These are phyloP conservation scores for Nyctibius bracteatus DNA, from an alignment of 2,113 vertebrate species.

Conservation along the genomic window DNA sequence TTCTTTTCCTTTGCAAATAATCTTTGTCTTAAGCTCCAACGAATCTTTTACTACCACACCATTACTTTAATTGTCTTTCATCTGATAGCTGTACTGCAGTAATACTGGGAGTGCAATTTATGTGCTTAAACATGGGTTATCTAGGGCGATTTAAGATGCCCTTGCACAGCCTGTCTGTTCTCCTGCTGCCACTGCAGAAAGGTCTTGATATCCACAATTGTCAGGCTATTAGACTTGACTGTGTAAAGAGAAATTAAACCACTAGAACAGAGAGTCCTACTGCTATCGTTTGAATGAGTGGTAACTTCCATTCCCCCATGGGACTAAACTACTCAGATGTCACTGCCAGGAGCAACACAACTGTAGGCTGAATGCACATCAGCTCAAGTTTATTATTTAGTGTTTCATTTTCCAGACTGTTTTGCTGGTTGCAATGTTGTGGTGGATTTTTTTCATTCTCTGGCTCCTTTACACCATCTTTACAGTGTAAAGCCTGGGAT, in stretches of 20 bases:
- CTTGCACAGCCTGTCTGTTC: neutral
- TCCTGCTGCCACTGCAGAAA: neutral
- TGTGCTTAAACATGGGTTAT: neutral
- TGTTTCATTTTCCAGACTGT: neutral
- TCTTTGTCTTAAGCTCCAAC: neutral
- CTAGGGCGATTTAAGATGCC: neutral
- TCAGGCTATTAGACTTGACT: neutral
- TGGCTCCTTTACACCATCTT: neutral
- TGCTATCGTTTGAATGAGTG: neutral
- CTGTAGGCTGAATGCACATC: neutral
- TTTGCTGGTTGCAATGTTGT: neutral
- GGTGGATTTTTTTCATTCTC: neutral
- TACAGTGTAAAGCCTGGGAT: neutral
- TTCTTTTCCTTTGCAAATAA: neutral
- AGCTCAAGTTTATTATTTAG: neutral
- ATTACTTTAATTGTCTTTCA: neutral
- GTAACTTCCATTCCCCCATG: neutral
- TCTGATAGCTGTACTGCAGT: neutral
- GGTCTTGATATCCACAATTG: accelerated
- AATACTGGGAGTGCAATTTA: neutral
- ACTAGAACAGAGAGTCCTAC: neutral
- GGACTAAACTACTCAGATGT: neutral
- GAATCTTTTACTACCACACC: neutral
- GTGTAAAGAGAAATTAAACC: neutral
- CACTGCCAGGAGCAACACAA: neutral